Percentiles rank a stretch among this genome's conserved stretches.
Conservation (phyloP, 2,797 vertebrate species). For the Hemitrygon akajei region DNA sequence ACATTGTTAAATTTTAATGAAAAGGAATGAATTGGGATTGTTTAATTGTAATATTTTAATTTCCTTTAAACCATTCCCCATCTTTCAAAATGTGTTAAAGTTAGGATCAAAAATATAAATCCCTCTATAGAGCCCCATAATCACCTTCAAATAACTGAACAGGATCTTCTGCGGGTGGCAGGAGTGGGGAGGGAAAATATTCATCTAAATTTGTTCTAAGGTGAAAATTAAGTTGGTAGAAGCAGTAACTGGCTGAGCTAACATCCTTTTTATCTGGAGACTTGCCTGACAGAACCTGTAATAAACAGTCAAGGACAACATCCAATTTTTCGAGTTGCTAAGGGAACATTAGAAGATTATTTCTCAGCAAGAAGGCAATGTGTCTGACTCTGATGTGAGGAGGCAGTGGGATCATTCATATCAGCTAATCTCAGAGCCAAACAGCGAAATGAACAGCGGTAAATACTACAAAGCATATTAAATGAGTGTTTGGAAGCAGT, state of each 20-base stretch:
- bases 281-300: neutral
- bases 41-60: no score
- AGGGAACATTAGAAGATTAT: neutral
- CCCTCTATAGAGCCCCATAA: neutral
- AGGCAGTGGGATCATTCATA: neutral
- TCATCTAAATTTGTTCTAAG: neutral
- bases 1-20: no score
- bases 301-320: neutral
- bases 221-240: neutral
- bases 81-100: neutral
- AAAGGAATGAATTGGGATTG: no score
- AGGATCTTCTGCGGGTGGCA: neutral
- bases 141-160: no score
- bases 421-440: neutral
- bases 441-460: neutral
- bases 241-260: neutral
- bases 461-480: neutral
- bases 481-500: neutral
- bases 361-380: neutral
- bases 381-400: constrained; percentile 2
- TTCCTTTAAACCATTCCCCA: no score
- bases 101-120: neutral
- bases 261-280: neutral
- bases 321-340: neutral
- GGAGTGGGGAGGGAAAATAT: no score